Percentiles rank a stretch among this genome's conserved stretches.
phyloP scores from a whole-genome alignment of 2,888 invertebrate genomes.

The Meghimatium bilineatum region DNA sequence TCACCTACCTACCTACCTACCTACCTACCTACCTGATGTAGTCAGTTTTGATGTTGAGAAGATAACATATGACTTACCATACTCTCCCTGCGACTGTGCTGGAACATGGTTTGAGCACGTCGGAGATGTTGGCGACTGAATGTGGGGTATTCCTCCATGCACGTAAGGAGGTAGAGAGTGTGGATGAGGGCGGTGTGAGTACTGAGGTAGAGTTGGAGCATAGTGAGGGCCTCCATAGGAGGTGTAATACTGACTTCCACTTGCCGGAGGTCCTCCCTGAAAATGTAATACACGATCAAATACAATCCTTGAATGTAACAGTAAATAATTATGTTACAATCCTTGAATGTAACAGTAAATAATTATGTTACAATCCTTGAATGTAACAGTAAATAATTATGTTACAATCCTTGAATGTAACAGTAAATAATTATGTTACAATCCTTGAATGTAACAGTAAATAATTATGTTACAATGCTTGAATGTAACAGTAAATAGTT shows the following conservation, averaged over 20 bases:
- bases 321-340: too few species aligned
- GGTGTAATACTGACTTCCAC: slow-evolving; percentile 82
- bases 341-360: too few species aligned
- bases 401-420: too few species aligned
- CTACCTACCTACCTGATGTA: too few species aligned
- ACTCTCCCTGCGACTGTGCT: slow-evolving; percentile 53
- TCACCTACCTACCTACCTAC: too few species aligned
- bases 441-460: too few species aligned
- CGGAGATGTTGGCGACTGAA: slow-evolving; percentile 70
- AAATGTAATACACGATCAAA: slow-evolving; percentile 16
- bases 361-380: too few species aligned
- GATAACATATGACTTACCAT: slow-evolving; percentile 15
- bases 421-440: too few species aligned
- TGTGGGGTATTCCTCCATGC: slow-evolving; percentile 81
- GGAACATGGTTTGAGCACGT: slow-evolving; percentile 63
- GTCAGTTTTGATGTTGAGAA: background rate
- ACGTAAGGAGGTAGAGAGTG: slow-evolving; percentile 77
- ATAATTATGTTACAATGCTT: too few species aligned
- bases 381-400: too few species aligned
- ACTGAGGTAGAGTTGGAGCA: slow-evolving; percentile 62
- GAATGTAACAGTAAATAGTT: too few species aligned
- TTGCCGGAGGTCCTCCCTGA: slow-evolving; percentile 72
- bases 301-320: too few species aligned
- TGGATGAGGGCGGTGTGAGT: slow-evolving; percentile 62
- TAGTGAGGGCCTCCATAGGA: slow-evolving; percentile 80